Conservation (phyloP, 2,113 vertebrate genomes). For the Xyliphius kryptos region DNA sequence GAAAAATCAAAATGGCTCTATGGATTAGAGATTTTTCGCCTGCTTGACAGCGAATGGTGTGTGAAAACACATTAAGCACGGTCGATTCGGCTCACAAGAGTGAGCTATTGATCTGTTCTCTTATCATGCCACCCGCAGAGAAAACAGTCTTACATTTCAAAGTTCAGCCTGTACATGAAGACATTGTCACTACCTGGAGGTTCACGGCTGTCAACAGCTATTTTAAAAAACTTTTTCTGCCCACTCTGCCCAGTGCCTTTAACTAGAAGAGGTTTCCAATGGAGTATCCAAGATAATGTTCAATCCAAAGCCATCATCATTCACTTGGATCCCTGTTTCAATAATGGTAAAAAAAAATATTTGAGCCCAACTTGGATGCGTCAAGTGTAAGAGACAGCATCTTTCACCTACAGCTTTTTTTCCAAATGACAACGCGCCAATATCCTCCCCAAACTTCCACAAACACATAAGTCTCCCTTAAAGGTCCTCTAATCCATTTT, state of each 20-base stretch:
- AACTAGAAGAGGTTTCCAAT: not conserved
- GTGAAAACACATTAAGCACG: slow-evolving; percentile 19
- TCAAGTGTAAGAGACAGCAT: not conserved
- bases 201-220: not conserved
- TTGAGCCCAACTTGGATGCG: not conserved
- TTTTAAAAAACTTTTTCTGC: not conserved
- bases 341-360: slow-evolving; percentile 11
- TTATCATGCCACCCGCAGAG: slow-evolving; percentile 13
- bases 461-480: not conserved
- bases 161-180: not conserved
- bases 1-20: not conserved
- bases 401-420: not conserved
- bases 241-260: not conserved
- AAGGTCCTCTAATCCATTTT: slow-evolving; percentile 2
- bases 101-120: slow-evolving; percentile 7
- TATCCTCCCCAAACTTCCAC: slow-evolving; percentile 2
- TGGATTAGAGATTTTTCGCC: not conserved
- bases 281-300: not conserved
- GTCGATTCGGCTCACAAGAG: slow-evolving; percentile 9
- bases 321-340: not conserved
- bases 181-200: not conserved
- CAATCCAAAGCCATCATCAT: not conserved
- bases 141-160: not conserved
- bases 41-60: slow-evolving; percentile 1
- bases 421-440: not conserved